Conservation (phyloP, 1,140 invertebrate genomes). For the Caerostris extrusa region DNA sequence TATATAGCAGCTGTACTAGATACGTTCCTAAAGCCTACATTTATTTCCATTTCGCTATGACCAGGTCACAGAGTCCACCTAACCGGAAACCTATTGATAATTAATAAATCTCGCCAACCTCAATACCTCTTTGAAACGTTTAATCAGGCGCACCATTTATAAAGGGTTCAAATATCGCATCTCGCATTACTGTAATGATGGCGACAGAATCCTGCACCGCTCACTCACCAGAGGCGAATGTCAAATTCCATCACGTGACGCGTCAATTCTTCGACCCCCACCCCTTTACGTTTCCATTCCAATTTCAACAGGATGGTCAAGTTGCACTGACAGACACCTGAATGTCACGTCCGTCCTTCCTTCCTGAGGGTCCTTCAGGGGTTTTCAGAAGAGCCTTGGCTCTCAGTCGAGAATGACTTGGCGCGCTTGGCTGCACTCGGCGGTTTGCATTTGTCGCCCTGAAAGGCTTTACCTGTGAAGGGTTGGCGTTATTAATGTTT, state of each 20-base stretch:
- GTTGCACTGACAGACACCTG: neutral
- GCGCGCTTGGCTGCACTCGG: conserved; percentile 1
- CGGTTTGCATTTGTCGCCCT: conserved; percentile 4
- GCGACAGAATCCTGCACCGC: neutral
- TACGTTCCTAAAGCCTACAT: too few species aligned
- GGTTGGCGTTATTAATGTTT: conserved; percentile 7
- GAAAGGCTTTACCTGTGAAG: neutral
- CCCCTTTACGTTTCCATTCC: neutral
- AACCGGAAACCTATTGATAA: neutral
- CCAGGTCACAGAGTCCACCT: neutral
- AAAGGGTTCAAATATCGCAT: neutral
- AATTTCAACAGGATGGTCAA: conserved; percentile 7
- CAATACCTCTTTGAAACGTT: too few species aligned
- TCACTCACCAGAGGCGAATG: neutral
- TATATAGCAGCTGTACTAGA: too few species aligned
- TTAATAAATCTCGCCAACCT: neutral
- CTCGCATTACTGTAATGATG: neutral
- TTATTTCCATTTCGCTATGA: too few species aligned
- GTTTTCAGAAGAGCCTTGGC: conserved; percentile 12
- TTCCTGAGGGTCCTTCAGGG: conserved; percentile 10
- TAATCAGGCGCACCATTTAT: too few species aligned
- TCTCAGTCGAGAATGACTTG: conserved; percentile 2
- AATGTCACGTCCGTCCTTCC: neutral
- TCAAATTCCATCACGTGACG: conserved; percentile 22
- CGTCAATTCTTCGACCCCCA: neutral